phyloP scores from a whole-genome alignment of 2,888 invertebrate genomes.

The Epinotia ramella region DNA sequence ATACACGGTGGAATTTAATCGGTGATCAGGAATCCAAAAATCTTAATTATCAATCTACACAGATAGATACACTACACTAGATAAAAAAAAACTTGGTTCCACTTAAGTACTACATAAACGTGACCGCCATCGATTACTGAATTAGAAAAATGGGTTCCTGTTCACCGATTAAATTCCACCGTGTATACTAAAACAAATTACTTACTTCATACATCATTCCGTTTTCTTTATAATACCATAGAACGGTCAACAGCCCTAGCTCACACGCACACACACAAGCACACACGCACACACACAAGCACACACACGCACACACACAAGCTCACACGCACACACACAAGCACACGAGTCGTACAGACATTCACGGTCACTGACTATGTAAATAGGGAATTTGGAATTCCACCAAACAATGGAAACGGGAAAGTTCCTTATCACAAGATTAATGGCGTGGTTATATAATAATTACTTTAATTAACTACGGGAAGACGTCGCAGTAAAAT shows the following conservation, averaged over 20 bases:
- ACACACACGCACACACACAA: slow-evolving; percentile 51
- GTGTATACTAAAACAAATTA: neutral
- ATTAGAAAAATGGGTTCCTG: too few species aligned
- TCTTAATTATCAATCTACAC: too few species aligned
- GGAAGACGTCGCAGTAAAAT: slow-evolving; percentile 3
- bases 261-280: slow-evolving; percentile 54
- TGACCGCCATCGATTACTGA: too few species aligned
- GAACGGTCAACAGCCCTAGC: slow-evolving; percentile 16
- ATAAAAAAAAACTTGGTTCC: too few species aligned
- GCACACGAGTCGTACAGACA: slow-evolving; percentile 56
- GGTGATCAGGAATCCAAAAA: too few species aligned
- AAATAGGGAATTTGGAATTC: slow-evolving; percentile 72
- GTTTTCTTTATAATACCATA: neutral
- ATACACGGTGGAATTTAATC: too few species aligned
- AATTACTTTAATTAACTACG: slow-evolving; percentile 35
- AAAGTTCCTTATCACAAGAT: slow-evolving; percentile 46
- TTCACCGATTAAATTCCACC: too few species aligned
- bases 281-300: slow-evolving; percentile 45
- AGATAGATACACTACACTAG: too few species aligned
- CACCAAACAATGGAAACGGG: slow-evolving; percentile 52
- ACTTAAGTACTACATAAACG: too few species aligned
- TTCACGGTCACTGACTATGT: slow-evolving; percentile 82
- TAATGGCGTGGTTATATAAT: slow-evolving; percentile 35
- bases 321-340: slow-evolving; percentile 50
- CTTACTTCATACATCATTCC: neutral